Evolutionary conservation across 2,888 invertebrate species (phyloP).

Genomic region (Reticulitermes lucifugus): DNA sequence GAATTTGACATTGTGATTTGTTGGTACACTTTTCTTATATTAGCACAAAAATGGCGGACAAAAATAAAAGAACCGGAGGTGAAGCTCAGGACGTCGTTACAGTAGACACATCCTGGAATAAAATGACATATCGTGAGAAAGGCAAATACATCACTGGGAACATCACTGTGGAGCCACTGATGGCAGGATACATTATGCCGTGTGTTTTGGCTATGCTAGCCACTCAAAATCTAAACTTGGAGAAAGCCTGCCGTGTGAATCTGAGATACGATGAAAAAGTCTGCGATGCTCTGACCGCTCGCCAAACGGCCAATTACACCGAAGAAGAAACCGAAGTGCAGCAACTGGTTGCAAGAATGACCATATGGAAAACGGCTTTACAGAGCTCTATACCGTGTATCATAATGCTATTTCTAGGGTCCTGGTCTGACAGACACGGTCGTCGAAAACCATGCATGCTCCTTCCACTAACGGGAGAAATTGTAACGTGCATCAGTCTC

Average conservation of each 20-base stretch:
- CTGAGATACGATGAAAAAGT: conserved; percentile 77
- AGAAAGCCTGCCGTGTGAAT: conserved; percentile 89
- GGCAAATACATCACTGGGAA: conserved; percentile 70
- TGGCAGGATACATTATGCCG: conserved; percentile 79
- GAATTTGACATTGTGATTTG: too few relatives aligned
- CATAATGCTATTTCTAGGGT: conserved; percentile 84
- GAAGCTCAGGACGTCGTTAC: neutral
- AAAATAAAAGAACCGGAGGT: neutral
- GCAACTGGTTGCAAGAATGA: conserved; percentile 81
- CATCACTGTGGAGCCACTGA: conserved; percentile 81
- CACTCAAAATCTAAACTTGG: conserved; percentile 86
- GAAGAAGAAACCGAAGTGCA: conserved; percentile 74
- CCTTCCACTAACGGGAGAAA: conserved; percentile 83
- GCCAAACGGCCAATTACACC: conserved; percentile 76
- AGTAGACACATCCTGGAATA: conserved; percentile 33
- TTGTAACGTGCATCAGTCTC: conserved; percentile 81
- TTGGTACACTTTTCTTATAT: too few relatives aligned
- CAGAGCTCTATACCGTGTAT: conserved; percentile 86
- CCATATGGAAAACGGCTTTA: conserved; percentile 87
- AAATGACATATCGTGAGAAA: conserved; percentile 60
- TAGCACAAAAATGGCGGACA: too few relatives aligned
- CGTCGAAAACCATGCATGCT: conserved; percentile 85
- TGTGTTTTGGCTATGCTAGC: conserved; percentile 77
- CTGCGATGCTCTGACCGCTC: conserved; percentile 80
- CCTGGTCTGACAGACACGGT: conserved; percentile 75